A percentile compares a stretch with the other conserved stretches of the same genome.
Evolutionary conservation across 2,888 invertebrate species (phyloP).

Genomic region (Ochropleura plecta): DNA sequence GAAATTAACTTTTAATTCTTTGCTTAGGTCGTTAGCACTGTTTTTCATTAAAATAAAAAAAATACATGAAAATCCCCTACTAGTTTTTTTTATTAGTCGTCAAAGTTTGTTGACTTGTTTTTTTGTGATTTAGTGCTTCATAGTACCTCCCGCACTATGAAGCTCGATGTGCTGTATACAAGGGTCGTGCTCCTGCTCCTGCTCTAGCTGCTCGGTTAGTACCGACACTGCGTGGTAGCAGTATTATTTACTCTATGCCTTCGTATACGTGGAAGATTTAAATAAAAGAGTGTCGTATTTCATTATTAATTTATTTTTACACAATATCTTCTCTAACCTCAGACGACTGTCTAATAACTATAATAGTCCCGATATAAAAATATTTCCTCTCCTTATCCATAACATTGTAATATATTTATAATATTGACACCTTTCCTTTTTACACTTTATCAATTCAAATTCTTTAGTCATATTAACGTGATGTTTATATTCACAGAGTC

Average conservation of each 20-base stretch:
- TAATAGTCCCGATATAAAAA: constrained; percentile 90
- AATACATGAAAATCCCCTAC: too few relatives aligned
- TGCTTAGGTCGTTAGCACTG: too few relatives aligned
- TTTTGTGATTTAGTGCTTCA: too few relatives aligned
- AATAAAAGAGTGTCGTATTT: constrained; percentile 64
- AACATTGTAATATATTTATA: constrained; percentile 75
- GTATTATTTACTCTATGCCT: too few relatives aligned
- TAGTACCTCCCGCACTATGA: neutral
- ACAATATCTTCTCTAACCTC: constrained; percentile 87
- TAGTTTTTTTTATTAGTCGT: too few relatives aligned
- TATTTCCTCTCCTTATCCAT: constrained; percentile 87
- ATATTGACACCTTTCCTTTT: constrained; percentile 86
- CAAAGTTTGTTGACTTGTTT: too few relatives aligned
- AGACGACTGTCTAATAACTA: constrained; percentile 84
- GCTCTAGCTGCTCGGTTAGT: neutral
- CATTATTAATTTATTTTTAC: constrained; percentile 87
- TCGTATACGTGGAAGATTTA: neutral
- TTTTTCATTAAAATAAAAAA: too few relatives aligned
- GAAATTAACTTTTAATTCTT: too few relatives aligned
- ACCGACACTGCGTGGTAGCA: neutral
- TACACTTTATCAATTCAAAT: constrained; percentile 80
- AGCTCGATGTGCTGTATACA: neutral
- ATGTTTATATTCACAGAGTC: constrained; percentile 67
- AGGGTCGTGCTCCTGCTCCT: neutral
- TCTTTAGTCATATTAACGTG: constrained; percentile 60